Percentiles rank a stretch among this genome's conserved stretches.
These are phyloP conservation scores for Didymodactylos carnosus DNA, from an alignment of 2,888 invertebrate genomes.

Conservation along the genomic window DNA sequence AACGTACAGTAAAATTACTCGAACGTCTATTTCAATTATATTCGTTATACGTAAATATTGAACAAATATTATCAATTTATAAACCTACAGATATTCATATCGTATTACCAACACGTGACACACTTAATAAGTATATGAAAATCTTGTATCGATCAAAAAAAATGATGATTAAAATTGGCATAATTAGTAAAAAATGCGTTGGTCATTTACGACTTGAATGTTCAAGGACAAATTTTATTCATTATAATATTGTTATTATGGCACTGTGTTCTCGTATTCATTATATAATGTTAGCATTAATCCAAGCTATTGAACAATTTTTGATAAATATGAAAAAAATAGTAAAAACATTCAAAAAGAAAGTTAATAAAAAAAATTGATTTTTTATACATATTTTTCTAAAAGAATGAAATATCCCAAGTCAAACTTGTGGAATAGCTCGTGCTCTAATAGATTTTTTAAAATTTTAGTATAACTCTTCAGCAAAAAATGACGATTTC, in stretches of 20 bases:
- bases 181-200: background rate
- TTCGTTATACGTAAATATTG: background rate
- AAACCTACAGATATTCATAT: background rate
- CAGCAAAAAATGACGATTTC: no score
- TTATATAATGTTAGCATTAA: background rate
- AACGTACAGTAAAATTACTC: background rate
- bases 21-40: background rate
- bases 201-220: background rate
- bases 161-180: background rate
- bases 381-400: no score
- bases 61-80: background rate
- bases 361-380: background rate
- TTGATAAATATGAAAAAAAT: background rate
- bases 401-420: no score
- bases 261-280: background rate
- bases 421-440: no score
- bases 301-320: background rate
- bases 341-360: background rate
- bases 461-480: no score
- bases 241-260: background rate
- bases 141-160: background rate
- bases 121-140: background rate
- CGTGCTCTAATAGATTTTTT: no score
- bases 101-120: background rate
- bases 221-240: background rate